Conservation (phyloP, 1,140 invertebrate genomes). For the Drosophila hydei region DNA sequence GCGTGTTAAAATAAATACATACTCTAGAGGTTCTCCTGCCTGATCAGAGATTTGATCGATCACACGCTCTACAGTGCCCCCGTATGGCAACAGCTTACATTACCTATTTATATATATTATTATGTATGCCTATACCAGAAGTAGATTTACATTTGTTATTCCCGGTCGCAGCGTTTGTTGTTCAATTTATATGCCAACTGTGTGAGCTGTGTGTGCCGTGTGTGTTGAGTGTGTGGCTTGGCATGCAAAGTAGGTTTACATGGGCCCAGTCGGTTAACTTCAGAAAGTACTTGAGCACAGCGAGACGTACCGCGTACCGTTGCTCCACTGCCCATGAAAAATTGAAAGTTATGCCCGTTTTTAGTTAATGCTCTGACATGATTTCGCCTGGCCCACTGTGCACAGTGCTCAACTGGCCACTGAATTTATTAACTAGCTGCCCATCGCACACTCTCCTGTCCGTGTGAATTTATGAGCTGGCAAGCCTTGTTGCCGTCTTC, state of each 20-base stretch:
- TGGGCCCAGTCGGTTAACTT: slow-evolving; percentile 47
- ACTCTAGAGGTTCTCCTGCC: background rate
- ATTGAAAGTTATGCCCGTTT: slow-evolving; percentile 70
- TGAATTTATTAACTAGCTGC: slow-evolving; percentile 69
- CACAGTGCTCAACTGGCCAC: slow-evolving; percentile 19
- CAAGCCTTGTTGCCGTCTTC: slow-evolving; percentile 30
- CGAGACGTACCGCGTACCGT: slow-evolving; percentile 23
- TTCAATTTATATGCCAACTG: slow-evolving; percentile 69
- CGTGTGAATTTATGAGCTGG: slow-evolving; percentile 64
- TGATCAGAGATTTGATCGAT: slow-evolving; percentile 11
- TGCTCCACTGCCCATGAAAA: slow-evolving; percentile 65
- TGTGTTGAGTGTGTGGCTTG: slow-evolving; percentile 26
- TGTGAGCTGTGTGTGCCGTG: slow-evolving; percentile 39
- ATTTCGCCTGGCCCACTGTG: slow-evolving; percentile 49
- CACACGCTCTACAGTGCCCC: slow-evolving; percentile 6
- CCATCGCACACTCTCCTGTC: slow-evolving; percentile 32
- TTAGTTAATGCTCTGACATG: slow-evolving; percentile 55
- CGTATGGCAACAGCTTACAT: background rate
- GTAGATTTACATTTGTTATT: slow-evolving; percentile 34
- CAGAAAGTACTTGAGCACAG: slow-evolving; percentile 43
- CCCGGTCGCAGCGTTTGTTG: slow-evolving; percentile 45
- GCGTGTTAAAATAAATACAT: background rate
- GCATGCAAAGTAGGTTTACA: slow-evolving; percentile 56
- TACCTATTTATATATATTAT: slow-evolving; percentile 7
- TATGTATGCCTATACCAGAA: slow-evolving; percentile 22